Evolutionary conservation across 2,888 invertebrate species (phyloP).

Genomic region (Tetrapedia diversipes): DNA sequence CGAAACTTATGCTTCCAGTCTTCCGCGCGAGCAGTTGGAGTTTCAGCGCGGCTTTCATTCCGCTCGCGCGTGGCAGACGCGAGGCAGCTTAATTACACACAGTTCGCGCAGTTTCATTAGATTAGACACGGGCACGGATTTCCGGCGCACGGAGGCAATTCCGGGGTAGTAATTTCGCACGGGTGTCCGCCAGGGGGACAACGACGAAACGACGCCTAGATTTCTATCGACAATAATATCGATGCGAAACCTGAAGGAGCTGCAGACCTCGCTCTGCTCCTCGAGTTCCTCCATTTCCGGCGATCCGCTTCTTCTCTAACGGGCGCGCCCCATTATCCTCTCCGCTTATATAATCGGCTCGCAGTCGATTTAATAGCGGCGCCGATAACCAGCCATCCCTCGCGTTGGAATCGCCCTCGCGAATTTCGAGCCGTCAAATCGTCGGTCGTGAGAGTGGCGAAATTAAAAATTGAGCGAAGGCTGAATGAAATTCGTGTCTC

Average conservation of each 20-base stretch:
- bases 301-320: conserved; percentile 32
- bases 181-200: conserved; percentile 22
- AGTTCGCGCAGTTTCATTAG: conserved; percentile 64
- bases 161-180: conserved; percentile 54
- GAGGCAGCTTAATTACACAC: conserved; percentile 61
- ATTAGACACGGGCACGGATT: conserved; percentile 63
- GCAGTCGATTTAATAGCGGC: conserved; percentile 28
- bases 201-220: conserved; percentile 36
- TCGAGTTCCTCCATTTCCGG: conserved; percentile 21
- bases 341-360: conserved; percentile 22
- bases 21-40: conserved; percentile 19
- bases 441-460: neutral
- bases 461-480: neutral
- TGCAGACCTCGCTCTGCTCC: conserved; percentile 16
- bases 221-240: conserved; percentile 53
- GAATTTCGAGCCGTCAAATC: neutral
- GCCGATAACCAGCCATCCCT: conserved; percentile 2
- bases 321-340: conserved; percentile 17
- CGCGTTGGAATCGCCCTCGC: neutral
- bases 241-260: conserved; percentile 33
- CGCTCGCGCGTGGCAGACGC: conserved; percentile 33
- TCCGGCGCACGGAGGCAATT: conserved; percentile 55
- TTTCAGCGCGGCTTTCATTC: conserved; percentile 52
- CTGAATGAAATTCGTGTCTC: conserved; percentile 16
- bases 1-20: conserved; percentile 41